These are phyloP conservation scores for Drosophila nigritarsus DNA, from an alignment of 2,888 invertebrate species.

Conservation along the genomic window DNA sequence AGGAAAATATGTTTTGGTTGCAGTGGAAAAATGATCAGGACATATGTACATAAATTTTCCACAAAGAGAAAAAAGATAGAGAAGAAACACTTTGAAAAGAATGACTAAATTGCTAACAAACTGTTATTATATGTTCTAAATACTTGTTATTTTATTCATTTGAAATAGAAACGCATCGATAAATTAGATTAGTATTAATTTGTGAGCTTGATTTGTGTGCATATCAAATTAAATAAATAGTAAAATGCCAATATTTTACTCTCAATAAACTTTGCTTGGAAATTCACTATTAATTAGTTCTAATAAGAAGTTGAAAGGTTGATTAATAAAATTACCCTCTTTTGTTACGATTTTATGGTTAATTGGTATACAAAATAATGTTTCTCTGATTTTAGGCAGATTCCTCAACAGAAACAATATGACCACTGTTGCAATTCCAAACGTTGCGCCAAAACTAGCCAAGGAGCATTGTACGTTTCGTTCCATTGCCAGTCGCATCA, in stretches of 20 bases:
- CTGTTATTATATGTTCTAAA: not conserved
- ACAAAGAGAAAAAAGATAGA: not conserved
- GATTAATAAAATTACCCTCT: not conserved
- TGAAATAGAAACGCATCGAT: not conserved
- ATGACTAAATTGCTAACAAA: not conserved
- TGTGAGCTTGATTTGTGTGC: not conserved
- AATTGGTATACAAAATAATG: not conserved
- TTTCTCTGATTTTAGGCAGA: not conserved
- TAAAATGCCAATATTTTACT: not conserved
- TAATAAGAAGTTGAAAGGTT: not conserved
- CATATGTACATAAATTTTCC: not conserved
- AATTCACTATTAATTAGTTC: not conserved
- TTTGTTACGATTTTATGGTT: not conserved
- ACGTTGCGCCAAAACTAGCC: constrained; percentile 11
- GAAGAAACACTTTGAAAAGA: not conserved
- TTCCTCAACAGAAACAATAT: constrained; percentile 16
- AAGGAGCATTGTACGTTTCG: not conserved
- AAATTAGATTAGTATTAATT: not conserved
- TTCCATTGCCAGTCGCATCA: constrained; percentile 27
- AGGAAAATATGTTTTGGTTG: not conserved
- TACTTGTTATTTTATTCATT: not conserved
- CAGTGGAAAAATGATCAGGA: not conserved
- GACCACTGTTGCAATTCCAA: constrained; percentile 36
- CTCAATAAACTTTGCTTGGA: not conserved
- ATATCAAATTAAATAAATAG: not conserved